These are phyloP conservation scores for Peribatodes rhomboidaria DNA, from an alignment of 2,888 invertebrate genomes.

Conservation along the genomic window DNA sequence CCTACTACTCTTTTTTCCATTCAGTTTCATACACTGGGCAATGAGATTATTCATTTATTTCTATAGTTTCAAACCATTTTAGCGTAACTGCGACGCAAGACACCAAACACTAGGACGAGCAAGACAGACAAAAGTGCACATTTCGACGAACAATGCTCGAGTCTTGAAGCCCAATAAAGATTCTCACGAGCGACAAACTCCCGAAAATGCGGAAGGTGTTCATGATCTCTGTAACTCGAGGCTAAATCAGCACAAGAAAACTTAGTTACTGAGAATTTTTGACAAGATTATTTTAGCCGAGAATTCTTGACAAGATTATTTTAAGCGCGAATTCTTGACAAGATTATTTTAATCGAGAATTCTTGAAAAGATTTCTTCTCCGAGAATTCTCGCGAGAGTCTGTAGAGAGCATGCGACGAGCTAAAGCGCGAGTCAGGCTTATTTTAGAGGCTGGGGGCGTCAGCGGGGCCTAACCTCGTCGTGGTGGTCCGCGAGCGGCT, in stretches of 20 bases:
- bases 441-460: conserved; percentile 4
- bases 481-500: conserved; percentile 89
- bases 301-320: neutral
- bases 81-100: neutral
- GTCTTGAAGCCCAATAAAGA: neutral
- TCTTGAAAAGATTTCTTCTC: neutral
- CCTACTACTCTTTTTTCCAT: neutral
- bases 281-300: neutral
- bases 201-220: neutral
- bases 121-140: conserved; percentile 6
- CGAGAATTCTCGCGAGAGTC: conserved; percentile 1
- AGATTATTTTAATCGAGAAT: neutral
- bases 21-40: neutral
- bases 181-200: neutral
- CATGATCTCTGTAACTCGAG: too few relatives aligned
- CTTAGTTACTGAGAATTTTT: neutral
- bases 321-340: neutral
- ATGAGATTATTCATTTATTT: neutral
- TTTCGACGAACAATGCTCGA: conserved; percentile 2
- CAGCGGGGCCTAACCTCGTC: conserved; percentile 88
- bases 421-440: conserved; percentile 5
- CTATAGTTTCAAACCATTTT: conserved; percentile 3
- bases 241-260: neutral
- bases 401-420: conserved; percentile 1
- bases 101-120: conserved; percentile 9